Conservation (phyloP, 1,140 invertebrate species). For the Brachionus koreanus region DNA sequence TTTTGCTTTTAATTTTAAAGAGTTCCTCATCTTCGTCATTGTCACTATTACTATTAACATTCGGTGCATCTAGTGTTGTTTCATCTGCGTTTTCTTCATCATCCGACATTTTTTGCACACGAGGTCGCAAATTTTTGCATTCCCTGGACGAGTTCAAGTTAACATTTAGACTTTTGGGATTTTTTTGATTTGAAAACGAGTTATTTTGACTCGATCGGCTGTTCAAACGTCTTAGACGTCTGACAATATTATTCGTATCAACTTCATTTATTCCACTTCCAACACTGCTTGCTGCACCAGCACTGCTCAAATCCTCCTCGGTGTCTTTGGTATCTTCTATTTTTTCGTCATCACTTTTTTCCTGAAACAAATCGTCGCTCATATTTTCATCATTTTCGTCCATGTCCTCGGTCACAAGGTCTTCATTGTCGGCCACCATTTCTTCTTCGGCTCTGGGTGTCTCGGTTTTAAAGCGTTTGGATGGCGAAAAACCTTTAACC, state of each 20-base stretch:
- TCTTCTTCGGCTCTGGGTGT: neutral
- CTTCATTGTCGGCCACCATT: neutral
- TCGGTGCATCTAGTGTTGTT: neutral
- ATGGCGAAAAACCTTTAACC: neutral
- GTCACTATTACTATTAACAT: neutral
- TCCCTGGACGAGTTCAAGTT: neutral
- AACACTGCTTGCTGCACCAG: slow-evolving; percentile 38
- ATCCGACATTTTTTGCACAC: neutral
- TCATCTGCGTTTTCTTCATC: neutral
- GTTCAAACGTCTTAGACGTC: slow-evolving; percentile 3
- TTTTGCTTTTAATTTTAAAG: neutral
- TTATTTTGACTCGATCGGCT: slow-evolving; percentile 20
- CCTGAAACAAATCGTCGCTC: slow-evolving; percentile 32
- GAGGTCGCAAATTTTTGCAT: neutral
- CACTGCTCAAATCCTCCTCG: slow-evolving; percentile 40
- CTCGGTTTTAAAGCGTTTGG: neutral
- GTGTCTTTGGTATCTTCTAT: neutral
- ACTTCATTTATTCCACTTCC: slow-evolving; percentile 36
- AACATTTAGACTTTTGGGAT: neutral
- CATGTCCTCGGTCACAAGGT: neutral
- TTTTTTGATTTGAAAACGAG: neutral
- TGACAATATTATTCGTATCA: slow-evolving; percentile 8
- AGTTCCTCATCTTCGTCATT: neutral
- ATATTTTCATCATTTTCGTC: slow-evolving; percentile 17
- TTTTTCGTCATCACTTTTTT: slow-evolving; percentile 39